A percentile compares a stretch with the other conserved stretches of the same genome.
Conservation (phyloP, 2,888 invertebrate species). For the Eristalis tenax region DNA sequence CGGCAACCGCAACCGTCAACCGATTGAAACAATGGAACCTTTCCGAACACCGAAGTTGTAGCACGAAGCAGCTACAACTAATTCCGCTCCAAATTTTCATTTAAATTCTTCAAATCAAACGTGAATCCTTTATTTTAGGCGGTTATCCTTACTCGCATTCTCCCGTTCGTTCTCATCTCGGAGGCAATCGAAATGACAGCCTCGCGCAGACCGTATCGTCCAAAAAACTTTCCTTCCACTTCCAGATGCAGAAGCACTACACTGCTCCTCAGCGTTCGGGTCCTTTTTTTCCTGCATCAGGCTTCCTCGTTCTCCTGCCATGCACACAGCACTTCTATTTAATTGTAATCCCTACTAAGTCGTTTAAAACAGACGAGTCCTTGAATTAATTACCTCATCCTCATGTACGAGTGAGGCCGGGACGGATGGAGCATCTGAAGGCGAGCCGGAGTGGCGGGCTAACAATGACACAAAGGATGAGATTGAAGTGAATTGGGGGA, state of each 20-base stretch:
- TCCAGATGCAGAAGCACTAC: slow-evolving; percentile 64
- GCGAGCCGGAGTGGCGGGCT: background rate
- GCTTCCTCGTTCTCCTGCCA: slow-evolving; percentile 35
- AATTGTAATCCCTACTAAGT: slow-evolving; percentile 81
- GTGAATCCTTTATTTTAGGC: slow-evolving; percentile 42
- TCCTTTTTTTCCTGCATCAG: slow-evolving; percentile 21
- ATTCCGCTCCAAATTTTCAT: slow-evolving; percentile 54
- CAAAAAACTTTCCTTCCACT: slow-evolving; percentile 45
- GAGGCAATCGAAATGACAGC: slow-evolving; percentile 65
- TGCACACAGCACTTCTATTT: slow-evolving; percentile 74
- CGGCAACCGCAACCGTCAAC: slow-evolving; percentile 1
- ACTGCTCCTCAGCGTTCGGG: slow-evolving; percentile 26
- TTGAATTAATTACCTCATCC: slow-evolving; percentile 69
- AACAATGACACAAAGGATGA: background rate
- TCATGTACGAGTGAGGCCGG: background rate
- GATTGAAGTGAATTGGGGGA: slow-evolving; percentile 33
- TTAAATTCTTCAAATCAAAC: slow-evolving; percentile 64
- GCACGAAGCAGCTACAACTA: slow-evolving; percentile 32
- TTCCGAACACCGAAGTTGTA: too few species aligned
- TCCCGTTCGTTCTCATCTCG: slow-evolving; percentile 16
- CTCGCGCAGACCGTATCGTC: slow-evolving; percentile 35
- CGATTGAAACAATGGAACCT: background rate
- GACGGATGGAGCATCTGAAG: background rate
- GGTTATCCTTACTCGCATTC: background rate
- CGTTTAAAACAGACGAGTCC: slow-evolving; percentile 81